Percentiles rank a stretch among this genome's conserved stretches.
Evolutionary conservation across 2,888 invertebrate species (phyloP).

Genomic region (Epistrophella euchroma): DNA sequence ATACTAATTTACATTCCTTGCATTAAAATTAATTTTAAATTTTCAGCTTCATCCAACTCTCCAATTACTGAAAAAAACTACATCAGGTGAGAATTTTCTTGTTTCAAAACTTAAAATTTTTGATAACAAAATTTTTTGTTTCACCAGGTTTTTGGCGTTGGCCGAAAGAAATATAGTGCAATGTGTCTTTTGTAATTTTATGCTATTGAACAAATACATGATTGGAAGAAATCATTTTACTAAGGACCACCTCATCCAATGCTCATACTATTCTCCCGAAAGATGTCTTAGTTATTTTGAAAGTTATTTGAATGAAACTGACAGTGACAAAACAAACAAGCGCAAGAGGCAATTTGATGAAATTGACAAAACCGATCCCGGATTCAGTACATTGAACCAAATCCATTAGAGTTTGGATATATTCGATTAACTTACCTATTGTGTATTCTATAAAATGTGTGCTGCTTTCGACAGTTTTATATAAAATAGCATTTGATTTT

Average conservation of each 20-base stretch:
- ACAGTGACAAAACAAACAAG: conserved; percentile 52
- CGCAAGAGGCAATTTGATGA: conserved; percentile 67
- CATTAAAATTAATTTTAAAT: not conserved
- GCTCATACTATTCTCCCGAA: conserved; percentile 65
- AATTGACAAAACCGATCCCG: conserved; percentile 68
- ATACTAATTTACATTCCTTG: not conserved
- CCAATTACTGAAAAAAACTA: conserved; percentile 55
- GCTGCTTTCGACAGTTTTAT: conserved; percentile 34
- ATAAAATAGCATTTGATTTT: not conserved
- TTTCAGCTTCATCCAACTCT: conserved; percentile 44
- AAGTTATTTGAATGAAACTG: conserved; percentile 65
- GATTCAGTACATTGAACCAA: conserved; percentile 67
- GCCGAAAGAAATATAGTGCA: conserved; percentile 67
- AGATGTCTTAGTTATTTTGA: conserved; percentile 66
- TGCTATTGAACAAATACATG: conserved; percentile 61
- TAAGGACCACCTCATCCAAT: conserved; percentile 61
- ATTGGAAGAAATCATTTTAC: conserved; percentile 60
- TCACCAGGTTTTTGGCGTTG: conserved; percentile 51
- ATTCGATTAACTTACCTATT: not conserved
- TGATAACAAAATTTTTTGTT: not conserved
- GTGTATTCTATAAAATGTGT: not conserved
- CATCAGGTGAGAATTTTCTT: conserved; percentile 39
- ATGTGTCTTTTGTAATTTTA: conserved; percentile 66
- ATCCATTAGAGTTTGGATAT: conserved; percentile 48
- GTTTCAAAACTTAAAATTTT: not conserved